Conservation (phyloP, 35 echinoderm and acorn worm species). For the Ophiothrix spiculata region DNA sequence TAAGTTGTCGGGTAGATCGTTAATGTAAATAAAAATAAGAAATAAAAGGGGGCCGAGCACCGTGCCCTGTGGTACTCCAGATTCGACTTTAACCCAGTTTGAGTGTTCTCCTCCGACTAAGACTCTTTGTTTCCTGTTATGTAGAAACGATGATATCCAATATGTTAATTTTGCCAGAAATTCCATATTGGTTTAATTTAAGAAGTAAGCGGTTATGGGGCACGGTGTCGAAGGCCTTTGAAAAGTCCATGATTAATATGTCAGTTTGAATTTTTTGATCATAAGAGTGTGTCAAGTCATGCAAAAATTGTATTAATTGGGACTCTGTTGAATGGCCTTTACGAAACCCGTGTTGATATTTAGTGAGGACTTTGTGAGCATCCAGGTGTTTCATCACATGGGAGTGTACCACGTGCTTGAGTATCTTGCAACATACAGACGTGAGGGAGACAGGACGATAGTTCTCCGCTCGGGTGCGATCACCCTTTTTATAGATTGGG, state of each 20-base stretch:
- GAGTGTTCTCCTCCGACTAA: neutral
- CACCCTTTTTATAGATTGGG: constrained; percentile 28
- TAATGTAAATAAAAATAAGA: constrained; percentile 15
- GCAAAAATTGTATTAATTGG: neutral
- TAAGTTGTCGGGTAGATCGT: constrained; percentile 10
- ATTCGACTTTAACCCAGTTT: neutral
- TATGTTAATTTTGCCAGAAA: neutral
- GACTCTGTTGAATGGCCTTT: neutral
- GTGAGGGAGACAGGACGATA: neutral
- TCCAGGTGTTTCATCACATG: neutral
- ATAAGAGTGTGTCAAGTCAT: too few species aligned
- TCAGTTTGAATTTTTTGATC: too few species aligned
- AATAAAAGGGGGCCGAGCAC: constrained; percentile 10
- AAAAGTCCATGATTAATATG: too few species aligned
- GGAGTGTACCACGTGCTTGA: constrained; percentile 3
- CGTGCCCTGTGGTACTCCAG: constrained; percentile 17
- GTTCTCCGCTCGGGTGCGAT: neutral
- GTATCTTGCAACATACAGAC: neutral
- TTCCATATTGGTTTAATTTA: neutral
- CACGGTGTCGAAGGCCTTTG: constrained; percentile 34
- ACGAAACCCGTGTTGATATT: constrained; percentile 9
- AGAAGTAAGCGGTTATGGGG: neutral
- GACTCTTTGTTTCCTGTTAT: neutral
- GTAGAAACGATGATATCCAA: constrained; percentile 13
- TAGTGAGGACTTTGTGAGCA: neutral